phyloP scores from a whole-genome alignment of 2,888 invertebrate species.

The Nemotelus nigrinus region DNA sequence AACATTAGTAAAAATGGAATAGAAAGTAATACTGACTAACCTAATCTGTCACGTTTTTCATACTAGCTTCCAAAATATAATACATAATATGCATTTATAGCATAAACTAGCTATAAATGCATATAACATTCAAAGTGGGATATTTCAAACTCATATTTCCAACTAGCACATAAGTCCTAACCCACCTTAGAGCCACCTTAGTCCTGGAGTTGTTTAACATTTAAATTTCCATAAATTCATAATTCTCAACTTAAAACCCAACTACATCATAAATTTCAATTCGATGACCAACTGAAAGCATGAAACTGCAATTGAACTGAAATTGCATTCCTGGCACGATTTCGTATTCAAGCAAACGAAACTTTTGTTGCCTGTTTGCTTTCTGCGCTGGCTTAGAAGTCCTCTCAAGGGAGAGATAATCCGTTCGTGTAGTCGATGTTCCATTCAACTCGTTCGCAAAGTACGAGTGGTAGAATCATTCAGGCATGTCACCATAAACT shows the following conservation, averaged over 20 bases:
- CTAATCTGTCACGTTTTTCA: too few relatives aligned
- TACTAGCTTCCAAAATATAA: too few relatives aligned
- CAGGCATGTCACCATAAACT: conserved; percentile 49
- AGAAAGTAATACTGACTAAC: too few relatives aligned
- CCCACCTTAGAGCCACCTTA: too few relatives aligned
- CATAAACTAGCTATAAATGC: too few relatives aligned
- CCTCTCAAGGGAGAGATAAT: conserved; percentile 23
- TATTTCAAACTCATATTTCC: too few relatives aligned
- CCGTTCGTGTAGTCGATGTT: not conserved
- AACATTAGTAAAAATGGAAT: too few relatives aligned
- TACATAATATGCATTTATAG: too few relatives aligned
- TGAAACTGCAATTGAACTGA: conserved; percentile 6
- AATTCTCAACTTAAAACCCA: not conserved
- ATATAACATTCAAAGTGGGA: too few relatives aligned
- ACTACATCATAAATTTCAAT: conserved; percentile 29
- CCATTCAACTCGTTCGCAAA: not conserved
- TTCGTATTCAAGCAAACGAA: not conserved
- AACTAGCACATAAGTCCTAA: too few relatives aligned
- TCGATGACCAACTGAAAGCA: conserved; percentile 29
- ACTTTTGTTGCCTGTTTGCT: not conserved
- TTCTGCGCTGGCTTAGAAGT: not conserved
- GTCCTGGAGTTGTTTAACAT: too few relatives aligned
- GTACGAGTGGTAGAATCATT: conserved; percentile 7
- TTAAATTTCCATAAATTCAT: too few relatives aligned
- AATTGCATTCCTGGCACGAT: conserved; percentile 28